These are phyloP conservation scores for Eucidaris tribuloides DNA, from an alignment of 35 echinoderm and acorn worm genomes.

Conservation along the genomic window DNA sequence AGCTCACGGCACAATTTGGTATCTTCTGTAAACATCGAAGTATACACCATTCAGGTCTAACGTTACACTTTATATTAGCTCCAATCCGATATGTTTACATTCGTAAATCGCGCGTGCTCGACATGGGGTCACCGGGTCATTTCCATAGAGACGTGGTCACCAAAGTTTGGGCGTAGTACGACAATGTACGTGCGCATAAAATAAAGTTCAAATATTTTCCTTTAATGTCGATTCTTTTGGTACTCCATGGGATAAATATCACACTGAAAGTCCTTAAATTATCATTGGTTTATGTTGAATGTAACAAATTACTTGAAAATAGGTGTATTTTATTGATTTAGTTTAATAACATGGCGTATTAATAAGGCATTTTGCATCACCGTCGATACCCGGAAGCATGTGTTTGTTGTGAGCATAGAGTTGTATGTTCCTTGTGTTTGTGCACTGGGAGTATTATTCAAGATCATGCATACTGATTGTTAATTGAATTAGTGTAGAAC, in stretches of 20 bases:
- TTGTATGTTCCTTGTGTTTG: too few species aligned
- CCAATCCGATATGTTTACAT: too few species aligned
- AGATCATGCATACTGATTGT: too few species aligned
- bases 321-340: not conserved
- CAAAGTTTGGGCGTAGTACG: not conserved
- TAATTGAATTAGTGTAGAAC: too few species aligned
- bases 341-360: not conserved
- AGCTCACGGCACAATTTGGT: too few species aligned
- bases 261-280: not conserved
- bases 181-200: not conserved
- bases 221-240: not conserved
- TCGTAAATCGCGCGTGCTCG: too few species aligned
- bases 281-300: not conserved
- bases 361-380: not conserved
- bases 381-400: conserved; percentile 29
- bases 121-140: not conserved
- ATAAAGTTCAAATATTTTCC: not conserved
- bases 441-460: too few species aligned
- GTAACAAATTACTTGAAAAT: not conserved
- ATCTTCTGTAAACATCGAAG: too few species aligned
- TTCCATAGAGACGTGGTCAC: not conserved
- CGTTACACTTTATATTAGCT: too few species aligned
- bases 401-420: not conserved
- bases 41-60: too few species aligned
- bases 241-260: not conserved